phyloP scores from a whole-genome alignment of 2,888 invertebrate species.

The Pseudanteris insignis region DNA sequence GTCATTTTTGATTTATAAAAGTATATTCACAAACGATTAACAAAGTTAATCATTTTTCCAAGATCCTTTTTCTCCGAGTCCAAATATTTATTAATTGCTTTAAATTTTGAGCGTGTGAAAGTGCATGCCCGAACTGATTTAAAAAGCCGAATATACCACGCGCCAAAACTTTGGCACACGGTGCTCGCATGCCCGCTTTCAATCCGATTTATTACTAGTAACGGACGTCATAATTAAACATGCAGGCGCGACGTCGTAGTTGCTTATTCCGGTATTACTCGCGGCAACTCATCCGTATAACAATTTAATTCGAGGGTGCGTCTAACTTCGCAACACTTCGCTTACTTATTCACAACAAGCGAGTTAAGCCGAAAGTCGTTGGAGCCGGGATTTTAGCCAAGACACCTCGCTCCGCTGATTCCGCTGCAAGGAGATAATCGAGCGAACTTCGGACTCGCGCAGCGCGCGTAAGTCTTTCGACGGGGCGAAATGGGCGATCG shows the following conservation, averaged over 20 bases:
- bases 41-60: too few species aligned
- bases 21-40: too few species aligned
- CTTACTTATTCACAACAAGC: conserved; percentile 66
- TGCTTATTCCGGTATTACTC: conserved; percentile 46
- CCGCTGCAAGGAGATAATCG: conserved; percentile 58
- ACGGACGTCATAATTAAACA: conserved; percentile 58
- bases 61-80: too few species aligned
- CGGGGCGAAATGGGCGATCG: too few species aligned
- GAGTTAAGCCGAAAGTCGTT: conserved; percentile 62
- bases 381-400: too few species aligned
- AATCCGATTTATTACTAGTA: conserved; percentile 54
- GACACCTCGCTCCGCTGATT: conserved; percentile 55
- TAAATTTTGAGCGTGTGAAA: too few species aligned
- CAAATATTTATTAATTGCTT: too few species aligned
- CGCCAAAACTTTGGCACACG: too few species aligned
- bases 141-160: too few species aligned
- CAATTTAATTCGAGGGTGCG: conserved; percentile 63
- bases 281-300: conserved; percentile 57
- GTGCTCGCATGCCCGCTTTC: conserved; percentile 13
- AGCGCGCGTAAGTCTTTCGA: conserved; percentile 27
- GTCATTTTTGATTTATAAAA: too few species aligned
- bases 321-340: conserved; percentile 65
- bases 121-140: too few species aligned
- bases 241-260: conserved; percentile 56
- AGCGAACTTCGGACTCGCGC: conserved; percentile 41